Conservation (phyloP, 2,113 vertebrate genomes). For the Melozone crissalis region DNA sequence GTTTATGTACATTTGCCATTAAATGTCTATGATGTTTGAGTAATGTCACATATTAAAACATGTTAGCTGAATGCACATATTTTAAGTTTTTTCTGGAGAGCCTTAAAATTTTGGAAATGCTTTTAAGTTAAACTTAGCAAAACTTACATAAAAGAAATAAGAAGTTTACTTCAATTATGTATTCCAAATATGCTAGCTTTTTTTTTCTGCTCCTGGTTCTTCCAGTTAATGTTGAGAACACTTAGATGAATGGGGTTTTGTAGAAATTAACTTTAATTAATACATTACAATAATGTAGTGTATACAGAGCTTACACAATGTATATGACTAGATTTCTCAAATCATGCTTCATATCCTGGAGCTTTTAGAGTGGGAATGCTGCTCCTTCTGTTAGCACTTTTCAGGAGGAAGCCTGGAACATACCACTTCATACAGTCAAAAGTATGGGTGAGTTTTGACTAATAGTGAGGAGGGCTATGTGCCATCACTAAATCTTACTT, state of each 20-base stretch:
- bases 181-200: neutral
- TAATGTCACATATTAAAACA: neutral
- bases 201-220: neutral
- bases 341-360: neutral
- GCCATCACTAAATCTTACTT: neutral
- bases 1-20: neutral
- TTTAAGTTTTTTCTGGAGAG: neutral
- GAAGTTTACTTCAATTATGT: neutral
- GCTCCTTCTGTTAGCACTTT: neutral
- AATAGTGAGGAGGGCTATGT: neutral
- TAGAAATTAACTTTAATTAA: neutral
- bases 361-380: neutral
- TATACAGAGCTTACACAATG: neutral
- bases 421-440: neutral
- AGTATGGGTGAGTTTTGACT: neutral
- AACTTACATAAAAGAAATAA: neutral
- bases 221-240: neutral
- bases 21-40: neutral
- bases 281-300: neutral
- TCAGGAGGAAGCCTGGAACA: neutral
- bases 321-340: neutral
- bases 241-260: neutral
- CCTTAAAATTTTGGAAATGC: neutral
- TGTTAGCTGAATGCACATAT: neutral
- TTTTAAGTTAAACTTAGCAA: neutral